Conservation (phyloP, 2,888 invertebrate species). For the Andricus curvator region DNA sequence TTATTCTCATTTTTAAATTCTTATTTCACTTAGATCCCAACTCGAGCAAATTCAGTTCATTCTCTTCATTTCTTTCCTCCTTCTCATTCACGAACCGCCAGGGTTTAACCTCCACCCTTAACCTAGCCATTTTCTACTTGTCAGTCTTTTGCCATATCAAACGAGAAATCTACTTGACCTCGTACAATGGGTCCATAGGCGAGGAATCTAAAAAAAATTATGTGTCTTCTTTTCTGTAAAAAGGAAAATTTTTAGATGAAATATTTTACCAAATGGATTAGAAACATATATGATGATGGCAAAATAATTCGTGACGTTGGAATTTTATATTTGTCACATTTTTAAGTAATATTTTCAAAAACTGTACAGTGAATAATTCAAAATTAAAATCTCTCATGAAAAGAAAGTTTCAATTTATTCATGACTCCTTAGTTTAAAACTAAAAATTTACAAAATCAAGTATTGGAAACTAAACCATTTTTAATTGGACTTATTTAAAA, state of each 20-base stretch:
- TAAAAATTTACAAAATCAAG: no score
- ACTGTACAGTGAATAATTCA: no score
- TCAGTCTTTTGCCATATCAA: background rate
- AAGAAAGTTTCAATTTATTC: no score
- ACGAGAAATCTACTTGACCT: background rate
- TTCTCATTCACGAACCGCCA: background rate
- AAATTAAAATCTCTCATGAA: no score
- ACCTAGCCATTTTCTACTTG: background rate
- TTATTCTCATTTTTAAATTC: background rate
- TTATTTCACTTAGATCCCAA: slow-evolving; percentile 4
- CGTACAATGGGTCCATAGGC: background rate
- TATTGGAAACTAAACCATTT: no score
- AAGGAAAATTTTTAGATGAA: background rate
- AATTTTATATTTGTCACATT: background rate
- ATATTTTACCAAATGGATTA: background rate
- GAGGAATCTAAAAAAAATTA: background rate
- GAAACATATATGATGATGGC: background rate
- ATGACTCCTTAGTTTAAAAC: no score
- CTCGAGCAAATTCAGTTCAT: background rate
- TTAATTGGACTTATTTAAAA: no score
- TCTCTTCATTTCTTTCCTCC: background rate
- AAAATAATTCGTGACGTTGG: background rate
- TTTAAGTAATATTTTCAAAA: no score
- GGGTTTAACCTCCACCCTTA: background rate
- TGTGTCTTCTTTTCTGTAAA: background rate